Evolutionary conservation across 1,140 invertebrate genomes (phyloP), one percentile per base, ranked within the genome.

Genomic region (Anoplolepis gracilipes): DNA sequence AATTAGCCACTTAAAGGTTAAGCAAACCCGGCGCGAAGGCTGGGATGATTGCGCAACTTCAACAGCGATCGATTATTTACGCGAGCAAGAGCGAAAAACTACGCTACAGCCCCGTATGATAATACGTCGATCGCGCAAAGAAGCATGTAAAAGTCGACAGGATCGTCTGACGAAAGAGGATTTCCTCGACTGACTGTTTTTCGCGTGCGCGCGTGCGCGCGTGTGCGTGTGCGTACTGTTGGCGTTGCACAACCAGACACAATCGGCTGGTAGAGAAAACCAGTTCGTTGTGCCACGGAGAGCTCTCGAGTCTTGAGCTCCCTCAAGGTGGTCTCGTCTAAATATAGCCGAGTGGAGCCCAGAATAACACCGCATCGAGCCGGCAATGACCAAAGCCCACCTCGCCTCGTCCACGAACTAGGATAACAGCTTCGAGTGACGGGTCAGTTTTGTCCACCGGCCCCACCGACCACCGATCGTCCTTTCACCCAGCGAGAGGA

Each of bases 251-350:
- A 91, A 91, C 81, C 87, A 77, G 61, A 65, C 82, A 46, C 72
- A 77, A 78, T 85, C 88, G 69, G 39, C 84, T 53, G 49, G 85
- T 76, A 76, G 72, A 85, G 87, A 85, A 87, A 90, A 91, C 67
- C 85, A 84, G 75, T 85, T 85, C 75, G 82, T 87, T 84, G 85
- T 87, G 85, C 85, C 85, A 78, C 72, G 85, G 79, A 84, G 82
- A 78, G 67, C 65, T 85, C 79, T 81, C 85, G 76, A 72, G 62
- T 86, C 91, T 89, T 85, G 89, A 85, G 89, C 87, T 90, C 87
- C 89, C 92, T 92, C 92, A 93, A 93, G 92, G 92, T 93, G 92
- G 92, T 93, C 92, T 92, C 91, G 90, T 93, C 91, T 92, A 93
- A 92, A 93, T 93, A 92, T 93, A 93, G 92, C 91, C 90, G 86